Base-by-base conservation (phyloP, 2,888 invertebrate species). In the Cistogaster globosa region DNA sequence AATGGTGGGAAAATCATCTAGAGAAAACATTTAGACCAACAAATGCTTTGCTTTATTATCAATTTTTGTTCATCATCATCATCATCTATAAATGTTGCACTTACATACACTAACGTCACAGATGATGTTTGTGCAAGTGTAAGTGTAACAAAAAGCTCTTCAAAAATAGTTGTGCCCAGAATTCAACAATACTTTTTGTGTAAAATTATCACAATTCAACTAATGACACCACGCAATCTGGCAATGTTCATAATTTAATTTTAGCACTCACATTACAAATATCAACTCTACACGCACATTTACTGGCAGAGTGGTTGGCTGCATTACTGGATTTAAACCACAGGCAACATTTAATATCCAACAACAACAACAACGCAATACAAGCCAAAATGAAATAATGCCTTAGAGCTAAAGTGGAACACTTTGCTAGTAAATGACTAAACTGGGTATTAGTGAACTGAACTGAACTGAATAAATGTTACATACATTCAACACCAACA, bases 201-300 rank as follows among this genome's bases (percentile, higher is more conserved):
- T 67, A 65, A 82, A 82, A 85, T 85, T 85, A 85, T 85, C 82
- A 82, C 85, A 85, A 85, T 85, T 85, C 82, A 82, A 67, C 82
- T 85, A 85, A 82, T 85, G 75, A 82, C 75, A 82, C 85, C 85
- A 85, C 85, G 85, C 85, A 85, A 85, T 85, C 85, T 75, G 82
- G 78, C 78, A 58, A 85, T 85, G 82, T 82, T 82, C 82, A 85
- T 85, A 75, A 85, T 82, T 82, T n/a, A n/a, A n/a, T n/a, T 85
- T 85, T 82, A 85, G 78, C 85, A 78, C 85, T 79, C 69, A 67
- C 71, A 85, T 82, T 85, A 79, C 85, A 85, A 85, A 85, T 85
- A 85, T 82, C 78, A 78, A 79, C 71, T 75, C 75, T 67, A n/a
- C 85, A 85, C 85, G 85, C 85, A 85, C 85, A 82, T 71, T n/a